Conservation (phyloP, 1,140 invertebrate genomes). For the Scaptomyza pallida region DNA sequence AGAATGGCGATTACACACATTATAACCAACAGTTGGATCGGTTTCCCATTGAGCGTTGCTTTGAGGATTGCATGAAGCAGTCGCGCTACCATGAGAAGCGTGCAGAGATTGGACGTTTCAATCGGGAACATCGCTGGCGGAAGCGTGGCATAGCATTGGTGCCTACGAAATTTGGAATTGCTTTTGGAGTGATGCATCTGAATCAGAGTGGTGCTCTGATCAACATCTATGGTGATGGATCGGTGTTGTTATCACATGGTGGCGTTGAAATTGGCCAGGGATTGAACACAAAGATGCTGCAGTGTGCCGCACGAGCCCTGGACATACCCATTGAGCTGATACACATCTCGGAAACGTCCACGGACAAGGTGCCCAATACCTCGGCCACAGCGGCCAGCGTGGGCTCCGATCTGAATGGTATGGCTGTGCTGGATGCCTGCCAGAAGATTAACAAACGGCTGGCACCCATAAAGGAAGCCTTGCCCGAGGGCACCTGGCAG, state of each 20-base stretch:
- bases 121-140: constrained; percentile 92
- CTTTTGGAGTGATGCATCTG: constrained; percentile 91
- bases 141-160: constrained; percentile 94
- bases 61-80: constrained; percentile 91
- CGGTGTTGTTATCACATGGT: constrained; percentile 95
- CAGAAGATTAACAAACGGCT: constrained; percentile 90
- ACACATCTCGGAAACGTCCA: constrained; percentile 94
- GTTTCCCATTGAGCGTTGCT: constrained; percentile 92
- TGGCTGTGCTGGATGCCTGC: constrained; percentile 96
- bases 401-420: constrained; percentile 97
- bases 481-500: constrained; percentile 93
- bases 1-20: constrained; percentile 91
- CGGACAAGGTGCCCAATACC: constrained; percentile 97
- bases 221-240: constrained; percentile 96
- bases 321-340: constrained; percentile 91
- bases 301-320: constrained; percentile 91
- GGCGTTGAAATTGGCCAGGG: constrained; percentile 99
- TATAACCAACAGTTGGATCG: constrained; percentile 90
- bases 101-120: constrained; percentile 88
- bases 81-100: constrained; percentile 88
- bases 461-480: constrained; percentile 89
- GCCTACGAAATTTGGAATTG: constrained; percentile 96
- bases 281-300: constrained; percentile 97
- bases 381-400: constrained; percentile 96
- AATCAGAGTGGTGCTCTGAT: constrained; percentile 96